phyloP scores from a whole-genome alignment of 2,113 vertebrate species.

The Caracal caracal region DNA sequence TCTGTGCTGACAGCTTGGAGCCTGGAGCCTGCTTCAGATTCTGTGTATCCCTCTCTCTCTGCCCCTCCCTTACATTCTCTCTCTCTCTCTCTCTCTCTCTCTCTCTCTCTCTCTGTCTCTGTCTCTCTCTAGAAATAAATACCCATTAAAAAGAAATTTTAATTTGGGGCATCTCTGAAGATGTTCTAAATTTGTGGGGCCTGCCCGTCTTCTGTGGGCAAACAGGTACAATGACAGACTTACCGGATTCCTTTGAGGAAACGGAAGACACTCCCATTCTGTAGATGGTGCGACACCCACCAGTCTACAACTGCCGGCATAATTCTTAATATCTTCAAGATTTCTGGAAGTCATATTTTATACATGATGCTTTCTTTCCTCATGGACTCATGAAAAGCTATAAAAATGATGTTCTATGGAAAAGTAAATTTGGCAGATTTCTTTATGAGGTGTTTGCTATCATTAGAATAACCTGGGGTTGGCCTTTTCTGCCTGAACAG shows the following conservation, averaged over 20 bases:
- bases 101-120: too few species aligned
- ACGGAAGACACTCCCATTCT: not conserved
- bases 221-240: not conserved
- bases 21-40: too few species aligned
- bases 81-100: too few species aligned
- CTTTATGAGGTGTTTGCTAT: slow-evolving; percentile 87
- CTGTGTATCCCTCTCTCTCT: too few species aligned
- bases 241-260: not conserved
- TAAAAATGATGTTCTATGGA: slow-evolving; percentile 83
- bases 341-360: slow-evolving; percentile 81
- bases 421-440: slow-evolving; percentile 84
- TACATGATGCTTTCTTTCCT: slow-evolving; percentile 82
- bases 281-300: slow-evolving; percentile 28
- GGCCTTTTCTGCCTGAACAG: slow-evolving; percentile 80
- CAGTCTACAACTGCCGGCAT: not conserved
- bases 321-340: slow-evolving; percentile 74
- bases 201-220: not conserved
- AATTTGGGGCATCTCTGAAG: not conserved
- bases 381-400: slow-evolving; percentile 67
- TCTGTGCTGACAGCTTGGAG: too few species aligned
- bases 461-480: slow-evolving; percentile 86
- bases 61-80: too few species aligned
- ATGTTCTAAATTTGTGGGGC: not conserved
- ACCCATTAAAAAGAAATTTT: too few species aligned
- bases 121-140: too few species aligned